These are phyloP conservation scores for Holacanthus passer DNA, from an alignment of 2,113 vertebrate species.

Conservation along the genomic window DNA sequence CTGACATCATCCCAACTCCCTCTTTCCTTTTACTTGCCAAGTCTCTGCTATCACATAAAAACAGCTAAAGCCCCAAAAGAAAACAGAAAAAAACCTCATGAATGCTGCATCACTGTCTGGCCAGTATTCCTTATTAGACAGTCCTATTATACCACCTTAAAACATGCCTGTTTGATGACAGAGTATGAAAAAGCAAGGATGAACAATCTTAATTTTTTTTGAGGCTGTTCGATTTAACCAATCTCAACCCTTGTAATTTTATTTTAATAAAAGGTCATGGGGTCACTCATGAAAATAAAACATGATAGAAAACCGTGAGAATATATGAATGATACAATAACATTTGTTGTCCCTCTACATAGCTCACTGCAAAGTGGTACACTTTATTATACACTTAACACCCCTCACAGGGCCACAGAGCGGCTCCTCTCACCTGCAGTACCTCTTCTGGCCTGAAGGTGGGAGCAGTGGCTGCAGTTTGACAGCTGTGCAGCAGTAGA, in stretches of 20 bases:
- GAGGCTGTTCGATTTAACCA: neutral
- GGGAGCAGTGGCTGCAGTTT: constrained; percentile 92
- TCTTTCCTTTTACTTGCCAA: neutral
- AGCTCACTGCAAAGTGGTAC: neutral
- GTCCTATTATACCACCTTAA: neutral
- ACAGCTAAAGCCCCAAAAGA: neutral
- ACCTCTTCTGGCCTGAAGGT: constrained; percentile 84
- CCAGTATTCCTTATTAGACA: neutral
- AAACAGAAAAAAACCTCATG: neutral
- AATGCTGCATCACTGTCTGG: neutral
- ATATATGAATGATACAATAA: neutral
- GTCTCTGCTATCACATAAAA: neutral
- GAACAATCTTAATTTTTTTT: neutral
- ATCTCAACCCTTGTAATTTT: neutral
- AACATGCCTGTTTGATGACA: neutral
- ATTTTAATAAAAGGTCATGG: neutral
- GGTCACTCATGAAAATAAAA: neutral
- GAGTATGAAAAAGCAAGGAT: neutral
- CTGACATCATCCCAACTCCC: neutral
- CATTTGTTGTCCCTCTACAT: neutral
- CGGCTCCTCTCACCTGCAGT: constrained; percentile 40
- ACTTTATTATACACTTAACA: neutral
- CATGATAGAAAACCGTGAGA: neutral
- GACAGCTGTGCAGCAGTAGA: constrained; percentile 28
- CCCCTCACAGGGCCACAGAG: constrained; percentile 5